Percentiles rank a stretch among this genome's conserved stretches.
phyloP scores from a whole-genome alignment of 1,140 invertebrate genomes.

The Globodera rostochiensis region DNA sequence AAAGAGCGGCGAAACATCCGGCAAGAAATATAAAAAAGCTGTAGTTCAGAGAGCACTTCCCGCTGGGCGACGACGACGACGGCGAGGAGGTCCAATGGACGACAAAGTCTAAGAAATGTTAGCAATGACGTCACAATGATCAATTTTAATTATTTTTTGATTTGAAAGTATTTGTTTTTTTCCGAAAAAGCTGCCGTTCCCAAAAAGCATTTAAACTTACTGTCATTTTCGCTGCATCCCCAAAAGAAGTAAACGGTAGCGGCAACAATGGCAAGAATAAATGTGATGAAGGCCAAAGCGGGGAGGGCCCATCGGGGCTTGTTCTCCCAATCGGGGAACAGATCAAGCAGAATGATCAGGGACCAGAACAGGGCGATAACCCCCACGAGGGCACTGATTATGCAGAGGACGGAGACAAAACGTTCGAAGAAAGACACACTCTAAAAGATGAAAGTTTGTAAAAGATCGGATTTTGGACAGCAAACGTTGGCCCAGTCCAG shows the following conservation, averaged over 20 bases:
- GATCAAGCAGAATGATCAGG: neutral
- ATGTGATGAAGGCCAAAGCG: neutral
- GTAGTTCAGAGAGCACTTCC: neutral
- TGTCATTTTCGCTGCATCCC: slow-evolving; percentile 12
- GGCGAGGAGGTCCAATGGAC: slow-evolving; percentile 2
- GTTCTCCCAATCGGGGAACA: neutral
- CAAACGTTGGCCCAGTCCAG: neutral
- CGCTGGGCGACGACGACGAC: neutral
- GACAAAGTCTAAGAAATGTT: neutral
- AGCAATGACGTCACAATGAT: neutral
- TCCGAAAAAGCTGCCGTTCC: no score
- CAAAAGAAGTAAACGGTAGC: neutral
- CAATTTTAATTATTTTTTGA: neutral
- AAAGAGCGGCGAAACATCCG: neutral
- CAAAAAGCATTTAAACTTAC: neutral
- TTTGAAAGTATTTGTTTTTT: no score
- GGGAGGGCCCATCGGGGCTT: neutral
- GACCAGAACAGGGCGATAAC: neutral
- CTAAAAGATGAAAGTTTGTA: neutral
- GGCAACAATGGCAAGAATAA: neutral
- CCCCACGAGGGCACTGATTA: neutral
- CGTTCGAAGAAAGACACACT: neutral
- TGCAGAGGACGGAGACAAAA: neutral
- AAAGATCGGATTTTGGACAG: neutral
- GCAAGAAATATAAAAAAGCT: neutral